These are phyloP conservation scores for Oreochromis grahami DNA, from an alignment of 2,797 vertebrate species.

Conservation along the genomic window DNA sequence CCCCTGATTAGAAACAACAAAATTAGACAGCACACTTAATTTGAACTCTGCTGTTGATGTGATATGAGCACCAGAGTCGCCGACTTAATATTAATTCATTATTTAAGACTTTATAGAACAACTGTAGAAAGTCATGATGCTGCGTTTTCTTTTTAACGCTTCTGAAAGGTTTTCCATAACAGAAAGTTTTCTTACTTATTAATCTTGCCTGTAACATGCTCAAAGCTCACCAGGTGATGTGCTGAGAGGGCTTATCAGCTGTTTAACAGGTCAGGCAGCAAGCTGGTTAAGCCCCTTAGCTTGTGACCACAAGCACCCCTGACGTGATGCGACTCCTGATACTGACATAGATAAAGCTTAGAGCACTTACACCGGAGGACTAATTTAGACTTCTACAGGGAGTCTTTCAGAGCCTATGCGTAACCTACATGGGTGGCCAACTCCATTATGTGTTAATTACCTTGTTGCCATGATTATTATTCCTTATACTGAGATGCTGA, in stretches of 20 bases:
- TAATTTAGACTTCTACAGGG: not conserved
- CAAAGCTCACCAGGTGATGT: constrained; percentile 26
- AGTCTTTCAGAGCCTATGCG: not conserved
- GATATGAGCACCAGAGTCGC: not conserved
- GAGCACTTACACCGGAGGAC: constrained; percentile 1
- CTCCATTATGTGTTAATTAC: not conserved
- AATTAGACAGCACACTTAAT: not conserved
- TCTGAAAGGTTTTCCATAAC: not conserved
- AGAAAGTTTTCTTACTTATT: constrained; percentile 11
- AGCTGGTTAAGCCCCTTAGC: constrained; percentile 63
- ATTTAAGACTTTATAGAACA: not conserved
- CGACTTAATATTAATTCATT: not conserved
- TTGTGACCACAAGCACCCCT: constrained; percentile 45
- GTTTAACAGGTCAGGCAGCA: constrained; percentile 55
- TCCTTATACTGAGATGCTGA: not conserved
- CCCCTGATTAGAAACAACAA: not conserved
- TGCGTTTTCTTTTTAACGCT: not conserved
- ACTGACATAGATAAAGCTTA: constrained; percentile 33
- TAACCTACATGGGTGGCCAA: not conserved
- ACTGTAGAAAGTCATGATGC: not conserved
- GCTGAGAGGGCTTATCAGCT: constrained; percentile 54
- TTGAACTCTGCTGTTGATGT: not conserved
- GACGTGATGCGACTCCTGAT: constrained; percentile 60
- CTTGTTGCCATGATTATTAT: not conserved
- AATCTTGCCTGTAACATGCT: constrained; percentile 15